Evolutionary conservation across 2,797 vertebrate species (phyloP), one percentile per base, ranked within the genome.

Genomic region (Poliocrania exsul): DNA sequence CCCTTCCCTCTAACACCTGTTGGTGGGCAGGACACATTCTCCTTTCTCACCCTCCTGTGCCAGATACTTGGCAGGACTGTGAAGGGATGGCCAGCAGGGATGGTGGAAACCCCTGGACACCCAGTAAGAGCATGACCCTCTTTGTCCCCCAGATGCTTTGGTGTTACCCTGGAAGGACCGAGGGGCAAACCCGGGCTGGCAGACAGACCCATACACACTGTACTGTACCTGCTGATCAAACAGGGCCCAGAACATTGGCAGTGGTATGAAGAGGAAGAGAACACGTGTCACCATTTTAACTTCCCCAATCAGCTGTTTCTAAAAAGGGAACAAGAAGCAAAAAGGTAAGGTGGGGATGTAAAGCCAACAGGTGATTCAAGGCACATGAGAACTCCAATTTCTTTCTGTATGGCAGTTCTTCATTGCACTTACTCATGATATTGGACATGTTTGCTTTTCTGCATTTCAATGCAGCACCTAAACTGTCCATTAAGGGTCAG

Each of bases 191-290:
- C 3, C 7, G 73, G 49, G 33, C 46, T 2, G 1, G 33, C 8
- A 77, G 75, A n/a, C 50, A 83, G 49, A 72, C 16, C 74, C 82
- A 40, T 13, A 35, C 4, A 1, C n/a, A 5, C 21, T 17, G 44
- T 86, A 96, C 92, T 60, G 73, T 97, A 99, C 99, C 99, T 99
- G 99, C 97, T 99, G 99, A 95, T 99, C 99, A 94, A 99, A 99
- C 90, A 99, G 98, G 91, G 99, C 99, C 99, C 99, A 99, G 98
- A 99, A 99, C 99, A 99, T 99, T 15, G 99, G 99, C 83, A 99
- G 97, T 0, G 99, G 99, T 84, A 99, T 98, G 95, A 99, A 99
- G 50, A 99, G 99, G 88, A 99, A 97, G 83, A 99, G 96, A n/a
- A 99, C 98, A 9, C 98, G 97, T 28, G 98, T 98, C 86, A 99